Percentiles rank a stretch among this genome's conserved stretches.
phyloP scores from a whole-genome alignment of 2,797 vertebrate genomes.

The Micrastur ruficollis region DNA sequence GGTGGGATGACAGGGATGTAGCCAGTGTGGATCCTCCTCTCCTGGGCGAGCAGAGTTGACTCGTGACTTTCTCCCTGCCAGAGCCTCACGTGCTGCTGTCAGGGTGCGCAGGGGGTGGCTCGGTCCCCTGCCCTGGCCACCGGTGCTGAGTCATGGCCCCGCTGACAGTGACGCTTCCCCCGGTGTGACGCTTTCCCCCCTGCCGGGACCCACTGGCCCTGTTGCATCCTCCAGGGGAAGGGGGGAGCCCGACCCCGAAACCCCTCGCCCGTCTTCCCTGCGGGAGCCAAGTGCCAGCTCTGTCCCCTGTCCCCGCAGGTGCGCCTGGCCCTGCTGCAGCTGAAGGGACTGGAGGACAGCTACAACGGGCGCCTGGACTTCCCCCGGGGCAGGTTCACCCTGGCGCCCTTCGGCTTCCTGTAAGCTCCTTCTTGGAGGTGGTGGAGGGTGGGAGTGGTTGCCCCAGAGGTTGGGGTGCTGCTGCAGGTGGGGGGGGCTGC shows the following conservation, averaged over 20 bases:
- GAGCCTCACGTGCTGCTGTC: rapidly evolving
- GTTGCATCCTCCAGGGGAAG: rapidly evolving
- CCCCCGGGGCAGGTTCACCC: conserved; percentile 75
- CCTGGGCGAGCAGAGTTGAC: not conserved
- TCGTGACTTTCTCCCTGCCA: rapidly evolving
- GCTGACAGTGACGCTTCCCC: not conserved
- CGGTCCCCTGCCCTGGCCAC: rapidly evolving
- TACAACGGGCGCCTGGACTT: conserved; percentile 80
- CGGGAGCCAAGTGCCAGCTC: not conserved
- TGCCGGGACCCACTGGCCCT: not conserved
- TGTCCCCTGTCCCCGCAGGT: conserved; percentile 74
- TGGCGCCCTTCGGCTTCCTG: conserved; percentile 92
- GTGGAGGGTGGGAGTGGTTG: not conserved
- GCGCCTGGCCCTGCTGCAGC: conserved; percentile 86
- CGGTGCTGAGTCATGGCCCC: not conserved
- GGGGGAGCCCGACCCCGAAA: not conserved
- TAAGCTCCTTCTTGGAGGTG: conserved; percentile 67
- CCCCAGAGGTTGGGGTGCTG: not conserved
- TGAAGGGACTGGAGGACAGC: conserved; percentile 92
- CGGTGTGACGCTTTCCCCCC: too few relatives aligned
- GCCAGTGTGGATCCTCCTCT: not conserved
- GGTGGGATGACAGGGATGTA: not conserved
- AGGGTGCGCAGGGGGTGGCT: not conserved
- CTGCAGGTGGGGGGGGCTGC: not conserved
- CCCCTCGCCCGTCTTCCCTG: rapidly evolving